Conservation (phyloP, 2,113 vertebrate species). For the Heterotis niloticus region DNA sequence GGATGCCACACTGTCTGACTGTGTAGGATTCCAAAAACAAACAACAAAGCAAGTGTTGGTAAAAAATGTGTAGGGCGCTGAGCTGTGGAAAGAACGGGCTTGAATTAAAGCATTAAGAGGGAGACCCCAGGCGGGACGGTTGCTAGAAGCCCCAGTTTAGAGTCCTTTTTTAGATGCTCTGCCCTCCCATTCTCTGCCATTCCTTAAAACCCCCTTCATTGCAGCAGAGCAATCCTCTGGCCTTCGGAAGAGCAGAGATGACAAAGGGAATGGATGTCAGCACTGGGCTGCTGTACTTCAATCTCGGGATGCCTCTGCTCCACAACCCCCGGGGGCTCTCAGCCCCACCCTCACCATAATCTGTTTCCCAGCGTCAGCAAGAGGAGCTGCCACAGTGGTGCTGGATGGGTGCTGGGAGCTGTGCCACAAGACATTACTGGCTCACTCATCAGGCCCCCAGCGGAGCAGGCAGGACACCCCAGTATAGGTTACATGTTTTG, state of each 20-base stretch:
- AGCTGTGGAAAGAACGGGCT: slow-evolving; percentile 37
- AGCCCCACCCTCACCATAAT: slow-evolving; percentile 50
- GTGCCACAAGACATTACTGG: background rate
- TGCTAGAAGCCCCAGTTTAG: slow-evolving; percentile 34
- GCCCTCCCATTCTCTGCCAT: background rate
- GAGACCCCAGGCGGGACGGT: slow-evolving; percentile 34
- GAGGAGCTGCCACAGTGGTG: too few species aligned
- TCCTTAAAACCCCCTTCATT: background rate
- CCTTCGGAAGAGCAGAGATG: slow-evolving; percentile 42
- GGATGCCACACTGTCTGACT: background rate
- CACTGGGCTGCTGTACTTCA: background rate
- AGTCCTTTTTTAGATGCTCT: slow-evolving; percentile 31
- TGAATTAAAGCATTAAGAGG: slow-evolving; percentile 39
- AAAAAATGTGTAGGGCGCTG: slow-evolving; percentile 40
- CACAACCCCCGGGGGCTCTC: background rate
- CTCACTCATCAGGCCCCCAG: background rate
- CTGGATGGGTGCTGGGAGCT: background rate
- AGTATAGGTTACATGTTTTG: slow-evolving; percentile 59
- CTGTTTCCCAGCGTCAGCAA: slow-evolving; percentile 49
- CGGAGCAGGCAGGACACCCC: slow-evolving; percentile 27
- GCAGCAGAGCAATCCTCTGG: slow-evolving; percentile 11
- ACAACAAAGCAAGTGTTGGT: slow-evolving; percentile 14
- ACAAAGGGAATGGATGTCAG: slow-evolving; percentile 45
- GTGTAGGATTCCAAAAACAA: slow-evolving; percentile 10
- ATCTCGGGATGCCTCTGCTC: background rate